Evolutionary conservation across 2,888 invertebrate species (phyloP).

Genomic region (Stenichneumon culpator): DNA sequence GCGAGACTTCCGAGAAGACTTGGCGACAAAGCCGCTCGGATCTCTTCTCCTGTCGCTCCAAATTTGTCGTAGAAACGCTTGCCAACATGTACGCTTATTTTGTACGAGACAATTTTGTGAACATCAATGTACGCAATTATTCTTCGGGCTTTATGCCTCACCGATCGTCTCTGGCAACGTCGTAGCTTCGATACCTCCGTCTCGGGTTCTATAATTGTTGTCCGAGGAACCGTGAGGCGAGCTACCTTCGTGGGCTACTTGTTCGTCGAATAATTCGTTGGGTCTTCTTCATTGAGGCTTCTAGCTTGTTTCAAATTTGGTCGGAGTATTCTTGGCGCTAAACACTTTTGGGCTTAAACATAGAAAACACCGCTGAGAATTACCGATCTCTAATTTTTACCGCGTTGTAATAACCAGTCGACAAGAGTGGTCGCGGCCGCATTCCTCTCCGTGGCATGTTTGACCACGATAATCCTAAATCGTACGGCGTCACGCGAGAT

Average conservation of each 20-base stretch:
- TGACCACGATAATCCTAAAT: slow-evolving; percentile 33
- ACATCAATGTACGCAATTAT: slow-evolving; percentile 40
- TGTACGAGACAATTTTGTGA: slow-evolving; percentile 42
- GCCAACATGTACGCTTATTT: slow-evolving; percentile 21
- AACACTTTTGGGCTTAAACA: neutral
- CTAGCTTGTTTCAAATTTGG: neutral
- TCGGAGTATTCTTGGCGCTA: neutral
- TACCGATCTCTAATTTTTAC: neutral
- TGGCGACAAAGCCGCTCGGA: slow-evolving; percentile 3
- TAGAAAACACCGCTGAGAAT: neutral
- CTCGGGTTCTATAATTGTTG: slow-evolving; percentile 1
- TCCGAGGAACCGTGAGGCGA: neutral
- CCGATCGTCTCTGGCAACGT: slow-evolving; percentile 19
- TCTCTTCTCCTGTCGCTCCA: slow-evolving; percentile 12
- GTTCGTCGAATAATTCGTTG: neutral
- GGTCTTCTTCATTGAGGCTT: neutral
- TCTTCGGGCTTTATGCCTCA: slow-evolving; percentile 32
- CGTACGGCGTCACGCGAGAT: slow-evolving; percentile 42
- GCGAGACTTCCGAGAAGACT: slow-evolving; percentile 12
- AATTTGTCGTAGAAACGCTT: slow-evolving; percentile 23
- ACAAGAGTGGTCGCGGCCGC: neutral
- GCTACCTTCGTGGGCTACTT: neutral
- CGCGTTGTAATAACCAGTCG: neutral
- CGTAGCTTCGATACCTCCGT: neutral
- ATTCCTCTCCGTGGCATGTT: neutral